A percentile compares a stretch with the other conserved stretches of the same genome.
phyloP scores from a whole-genome alignment of 2,113 vertebrate genomes.

The Osmerus mordax region DNA sequence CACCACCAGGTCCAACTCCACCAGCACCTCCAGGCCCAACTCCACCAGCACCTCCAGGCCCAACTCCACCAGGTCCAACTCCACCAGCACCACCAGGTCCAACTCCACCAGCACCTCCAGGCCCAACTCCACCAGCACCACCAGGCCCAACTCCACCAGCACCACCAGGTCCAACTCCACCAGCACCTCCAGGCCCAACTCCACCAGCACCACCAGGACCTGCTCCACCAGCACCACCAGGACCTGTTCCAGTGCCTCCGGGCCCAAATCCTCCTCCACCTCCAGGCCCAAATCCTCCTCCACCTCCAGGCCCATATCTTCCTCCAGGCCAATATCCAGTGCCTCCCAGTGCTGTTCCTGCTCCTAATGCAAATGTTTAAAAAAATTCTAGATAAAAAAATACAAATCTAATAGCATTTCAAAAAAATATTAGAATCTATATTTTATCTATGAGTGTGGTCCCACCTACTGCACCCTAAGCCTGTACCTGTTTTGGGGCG shows the following conservation, averaged over 20 bases:
- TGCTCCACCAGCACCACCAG: slow-evolving; percentile 34
- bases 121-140: slow-evolving; percentile 21
- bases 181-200: not conserved
- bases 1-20: slow-evolving; percentile 14
- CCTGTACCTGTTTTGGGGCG: slow-evolving; percentile 61
- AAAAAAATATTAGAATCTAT: not conserved
- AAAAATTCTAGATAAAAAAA: slow-evolving; percentile 8
- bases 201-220: slow-evolving; percentile 38
- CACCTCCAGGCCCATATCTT: slow-evolving; percentile 33
- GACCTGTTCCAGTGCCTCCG: slow-evolving; percentile 27
- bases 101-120: not conserved
- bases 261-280: slow-evolving; percentile 11
- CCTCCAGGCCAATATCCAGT: slow-evolving; percentile 28
- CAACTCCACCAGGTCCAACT: slow-evolving; percentile 7
- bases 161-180: slow-evolving; percentile 18
- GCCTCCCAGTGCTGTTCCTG: slow-evolving; percentile 1
- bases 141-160: slow-evolving; percentile 41
- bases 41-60: slow-evolving; percentile 11
- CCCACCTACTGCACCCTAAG: not conserved
- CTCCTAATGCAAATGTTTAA: not conserved
- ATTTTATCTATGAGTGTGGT: not conserved
- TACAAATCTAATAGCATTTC: not conserved
- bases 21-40: slow-evolving; percentile 28
- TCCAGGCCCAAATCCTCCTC: slow-evolving; percentile 18
- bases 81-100: slow-evolving; percentile 32